Conservation (phyloP, 2,888 invertebrate genomes). For the Andrena fulva region DNA sequence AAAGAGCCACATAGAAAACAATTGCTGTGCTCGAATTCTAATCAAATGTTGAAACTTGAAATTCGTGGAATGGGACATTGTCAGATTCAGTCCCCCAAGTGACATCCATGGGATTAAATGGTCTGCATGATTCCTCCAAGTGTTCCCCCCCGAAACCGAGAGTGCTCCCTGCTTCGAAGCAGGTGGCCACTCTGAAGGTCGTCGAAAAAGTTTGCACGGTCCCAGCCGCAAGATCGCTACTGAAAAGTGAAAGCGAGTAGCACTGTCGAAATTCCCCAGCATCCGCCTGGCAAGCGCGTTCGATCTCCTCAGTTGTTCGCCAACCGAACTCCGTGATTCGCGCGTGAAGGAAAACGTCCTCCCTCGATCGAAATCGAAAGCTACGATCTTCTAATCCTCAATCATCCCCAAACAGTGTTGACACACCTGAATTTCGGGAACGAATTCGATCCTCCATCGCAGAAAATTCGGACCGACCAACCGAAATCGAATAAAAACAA, state of each 20-base stretch:
- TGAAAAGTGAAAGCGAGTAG: conserved; percentile 59
- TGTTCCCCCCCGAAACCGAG: no score
- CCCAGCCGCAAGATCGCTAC: neutral
- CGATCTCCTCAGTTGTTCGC: conserved; percentile 23
- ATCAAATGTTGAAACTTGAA: no score
- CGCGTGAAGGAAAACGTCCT: neutral
- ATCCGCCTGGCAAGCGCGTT: conserved; percentile 22
- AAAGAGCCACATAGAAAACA: no score
- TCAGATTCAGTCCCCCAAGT: neutral
- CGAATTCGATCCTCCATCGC: no score
- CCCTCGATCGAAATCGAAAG: neutral
- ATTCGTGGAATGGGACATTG: no score
- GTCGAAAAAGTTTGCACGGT: neutral
- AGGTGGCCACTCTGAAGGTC: neutral
- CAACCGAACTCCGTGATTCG: conserved; percentile 4
- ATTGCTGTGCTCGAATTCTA: no score
- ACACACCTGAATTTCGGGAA: no score
- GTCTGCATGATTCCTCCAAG: neutral
- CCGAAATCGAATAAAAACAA: no score
- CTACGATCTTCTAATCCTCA: neutral
- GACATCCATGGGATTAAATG: neutral
- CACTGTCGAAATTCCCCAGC: conserved; percentile 46
- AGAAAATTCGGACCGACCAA: no score
- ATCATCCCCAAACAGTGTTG: neutral
- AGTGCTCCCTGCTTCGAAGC: neutral